Conservation (phyloP, 2,888 invertebrate species). For the Drosophila fungiperda region DNA sequence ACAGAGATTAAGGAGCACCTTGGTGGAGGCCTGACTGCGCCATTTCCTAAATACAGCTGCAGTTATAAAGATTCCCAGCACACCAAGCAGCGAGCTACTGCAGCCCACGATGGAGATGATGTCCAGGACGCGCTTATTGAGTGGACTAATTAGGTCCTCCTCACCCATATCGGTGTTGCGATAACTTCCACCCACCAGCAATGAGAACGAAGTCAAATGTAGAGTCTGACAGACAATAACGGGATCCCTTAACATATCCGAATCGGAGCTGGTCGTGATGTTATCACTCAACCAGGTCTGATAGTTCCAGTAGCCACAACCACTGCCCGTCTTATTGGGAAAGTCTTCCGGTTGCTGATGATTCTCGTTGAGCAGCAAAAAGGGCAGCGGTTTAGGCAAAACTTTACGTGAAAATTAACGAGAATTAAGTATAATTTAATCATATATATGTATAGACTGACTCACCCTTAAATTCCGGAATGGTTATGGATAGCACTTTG, state of each 20-base stretch:
- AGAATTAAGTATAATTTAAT: neutral
- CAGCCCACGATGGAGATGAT: constrained; percentile 88
- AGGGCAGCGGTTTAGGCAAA: constrained; percentile 86
- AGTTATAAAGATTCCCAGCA: constrained; percentile 87
- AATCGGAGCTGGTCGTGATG: constrained; percentile 73
- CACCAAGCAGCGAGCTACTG: constrained; percentile 87
- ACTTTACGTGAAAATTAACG: constrained; percentile 74
- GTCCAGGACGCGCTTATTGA: constrained; percentile 86
- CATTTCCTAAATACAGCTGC: constrained; percentile 87
- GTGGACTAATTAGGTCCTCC: constrained; percentile 76
- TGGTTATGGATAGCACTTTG: constrained; percentile 87
- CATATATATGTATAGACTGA: neutral
- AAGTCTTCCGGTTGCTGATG: constrained; percentile 45
- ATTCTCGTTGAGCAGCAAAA: constrained; percentile 84
- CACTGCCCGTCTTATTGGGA: constrained; percentile 61
- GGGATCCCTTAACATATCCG: constrained; percentile 49
- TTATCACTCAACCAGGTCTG: constrained; percentile 87
- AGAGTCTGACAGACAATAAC: constrained; percentile 86
- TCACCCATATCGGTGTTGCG: constrained; percentile 76
- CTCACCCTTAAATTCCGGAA: constrained; percentile 86
- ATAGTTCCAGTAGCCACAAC: constrained; percentile 88
- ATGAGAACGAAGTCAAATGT: constrained; percentile 88
- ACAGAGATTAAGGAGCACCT: constrained; percentile 88
- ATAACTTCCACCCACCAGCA: constrained; percentile 85
- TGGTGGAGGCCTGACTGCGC: constrained; percentile 88